Evolutionary conservation across 2,888 invertebrate genomes (phyloP), one percentile per base, ranked within the genome.

Genomic region (Erannis defoliaria): DNA sequence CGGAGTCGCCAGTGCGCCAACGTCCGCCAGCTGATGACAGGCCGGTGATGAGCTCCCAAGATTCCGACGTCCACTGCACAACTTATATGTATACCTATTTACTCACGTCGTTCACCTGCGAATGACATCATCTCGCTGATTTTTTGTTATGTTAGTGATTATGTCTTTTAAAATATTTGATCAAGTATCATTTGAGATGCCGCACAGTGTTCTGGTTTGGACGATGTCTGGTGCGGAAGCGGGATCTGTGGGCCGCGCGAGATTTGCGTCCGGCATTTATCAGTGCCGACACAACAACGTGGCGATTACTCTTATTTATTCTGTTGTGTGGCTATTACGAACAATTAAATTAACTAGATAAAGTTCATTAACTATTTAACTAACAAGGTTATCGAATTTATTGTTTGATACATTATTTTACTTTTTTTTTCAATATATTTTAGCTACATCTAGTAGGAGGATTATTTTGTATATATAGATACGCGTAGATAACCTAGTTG

Each of bases 101-200:
- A 51, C 45, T 23, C 55, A 46, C 38, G 61, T 50, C 61, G 38
- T 16, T 49, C 60, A 50, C 31, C 37, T 45, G 19, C 10, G 33
- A 14, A 48, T 62, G 56, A 62, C 53, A 57, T 62, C 62, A 57
- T 45, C 46, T 5, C 26, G 50, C 35, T 12, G 37, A 29, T 42
- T 43, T 50, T 61, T 61, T 61, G 38, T 53, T 54, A 23, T 40
- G 46, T 29, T 31, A 45, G 37, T 16, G 49, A 61, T 57, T 57
- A 50, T 58, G 46, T 46, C 12, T 49, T 50, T 53, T 16, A 54
- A 58, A 50, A 63, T 64, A 55, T 57, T 50, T 61, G 49, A 49
- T 48, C 45, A 45, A 40, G 16, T 54, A 40, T 43, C 46, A 55
- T 51, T 29, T 53, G 43, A 55, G 51, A 33, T 49, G 29, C 18